Evolutionary conservation across 1,140 invertebrate species (phyloP).

Genomic region (Drosophila dunni): DNA sequence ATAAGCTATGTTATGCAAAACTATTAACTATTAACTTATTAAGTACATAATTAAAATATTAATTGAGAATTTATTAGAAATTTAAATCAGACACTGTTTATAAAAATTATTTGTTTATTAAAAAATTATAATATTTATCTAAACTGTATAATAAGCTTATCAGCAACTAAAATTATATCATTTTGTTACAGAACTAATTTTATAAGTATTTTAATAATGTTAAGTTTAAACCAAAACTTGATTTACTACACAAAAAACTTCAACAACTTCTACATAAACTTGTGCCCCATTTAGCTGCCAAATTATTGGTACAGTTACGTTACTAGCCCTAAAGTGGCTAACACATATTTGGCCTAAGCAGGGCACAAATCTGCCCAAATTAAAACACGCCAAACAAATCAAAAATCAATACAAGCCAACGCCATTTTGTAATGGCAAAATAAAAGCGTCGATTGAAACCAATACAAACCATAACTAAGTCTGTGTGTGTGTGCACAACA

Average conservation of each 20-base stretch:
- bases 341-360: slow-evolving; percentile 47
- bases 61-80: no score
- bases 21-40: no score
- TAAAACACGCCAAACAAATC: slow-evolving; percentile 58
- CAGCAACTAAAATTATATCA: no score
- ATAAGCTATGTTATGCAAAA: no score
- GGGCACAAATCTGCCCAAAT: slow-evolving; percentile 22
- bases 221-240: no score
- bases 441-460: slow-evolving; percentile 71
- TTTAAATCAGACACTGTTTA: no score
- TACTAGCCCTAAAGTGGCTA: slow-evolving; percentile 27
- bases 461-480: slow-evolving; percentile 80
- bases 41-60: no score
- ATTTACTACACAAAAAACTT: neutral
- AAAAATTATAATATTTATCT: no score
- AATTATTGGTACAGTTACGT: slow-evolving; percentile 28
- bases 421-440: slow-evolving; percentile 65
- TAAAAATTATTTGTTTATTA: no score
- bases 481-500: slow-evolving; percentile 35
- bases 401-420: slow-evolving; percentile 75
- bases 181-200: no score
- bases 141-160: no score
- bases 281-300: neutral
- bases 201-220: no score
- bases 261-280: neutral